Conservation (phyloP, 2,113 vertebrate species). For the Ophiodon elongatus region DNA sequence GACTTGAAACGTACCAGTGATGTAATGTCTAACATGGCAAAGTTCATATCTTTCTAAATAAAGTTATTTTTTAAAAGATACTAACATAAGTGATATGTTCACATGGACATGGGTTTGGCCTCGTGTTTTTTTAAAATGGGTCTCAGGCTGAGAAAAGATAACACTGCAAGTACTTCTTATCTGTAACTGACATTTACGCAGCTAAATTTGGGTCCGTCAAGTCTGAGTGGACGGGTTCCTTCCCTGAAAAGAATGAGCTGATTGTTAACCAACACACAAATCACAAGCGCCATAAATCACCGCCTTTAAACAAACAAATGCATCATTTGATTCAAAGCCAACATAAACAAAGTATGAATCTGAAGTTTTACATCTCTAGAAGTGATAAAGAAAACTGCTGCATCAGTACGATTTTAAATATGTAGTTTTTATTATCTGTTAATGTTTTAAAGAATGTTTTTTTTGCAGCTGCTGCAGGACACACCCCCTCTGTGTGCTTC, state of each 20-base stretch:
- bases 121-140: constrained; percentile 3
- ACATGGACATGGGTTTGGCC: neutral
- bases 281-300: constrained; percentile 31
- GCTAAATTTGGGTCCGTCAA: constrained; percentile 51
- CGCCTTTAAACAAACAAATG: constrained; percentile 30
- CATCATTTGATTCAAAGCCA: constrained; percentile 42
- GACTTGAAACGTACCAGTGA: neutral
- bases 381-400: neutral
- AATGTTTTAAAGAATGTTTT: neutral
- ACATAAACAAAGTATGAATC: constrained; percentile 19
- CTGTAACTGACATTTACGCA: constrained; percentile 10
- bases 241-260: constrained; percentile 58
- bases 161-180: constrained; percentile 49
- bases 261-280: constrained; percentile 56
- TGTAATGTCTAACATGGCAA: neutral
- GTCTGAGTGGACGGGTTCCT: constrained; percentile 46
- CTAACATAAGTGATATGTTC: neutral
- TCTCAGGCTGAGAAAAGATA: constrained; percentile 34
- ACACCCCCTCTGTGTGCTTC: neutral
- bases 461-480: neutral
- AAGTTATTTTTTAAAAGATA: neutral
- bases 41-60: neutral
- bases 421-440: neutral
- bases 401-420: neutral
- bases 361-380: constrained; percentile 15